Conservation (phyloP, 2,888 invertebrate genomes). For the Pammene fasciana region DNA sequence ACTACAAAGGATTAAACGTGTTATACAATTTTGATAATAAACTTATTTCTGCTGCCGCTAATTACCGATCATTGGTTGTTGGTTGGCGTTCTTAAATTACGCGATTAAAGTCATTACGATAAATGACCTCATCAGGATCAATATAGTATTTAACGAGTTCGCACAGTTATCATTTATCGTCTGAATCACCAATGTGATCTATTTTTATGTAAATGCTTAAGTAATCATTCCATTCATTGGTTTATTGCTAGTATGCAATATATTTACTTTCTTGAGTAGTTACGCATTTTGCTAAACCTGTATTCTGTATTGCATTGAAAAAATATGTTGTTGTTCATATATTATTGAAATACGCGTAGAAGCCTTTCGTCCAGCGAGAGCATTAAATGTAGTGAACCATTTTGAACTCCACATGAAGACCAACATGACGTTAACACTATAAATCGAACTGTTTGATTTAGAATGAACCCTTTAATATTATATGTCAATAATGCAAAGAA, state of each 20-base stretch:
- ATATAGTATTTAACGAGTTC: conserved; percentile 6
- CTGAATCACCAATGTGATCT: conserved; percentile 48
- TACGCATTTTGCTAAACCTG: too few relatives aligned
- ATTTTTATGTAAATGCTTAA: conserved; percentile 46
- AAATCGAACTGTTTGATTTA: too few relatives aligned
- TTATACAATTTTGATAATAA: background rate
- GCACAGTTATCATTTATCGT: conserved; percentile 25
- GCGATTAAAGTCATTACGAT: conserved; percentile 19
- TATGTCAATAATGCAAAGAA: too few relatives aligned
- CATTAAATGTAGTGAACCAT: too few relatives aligned
- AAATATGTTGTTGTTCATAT: too few relatives aligned
- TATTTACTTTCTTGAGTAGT: background rate
- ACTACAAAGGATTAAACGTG: background rate
- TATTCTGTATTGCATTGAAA: too few relatives aligned
- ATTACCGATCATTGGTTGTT: background rate
- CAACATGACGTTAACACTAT: too few relatives aligned
- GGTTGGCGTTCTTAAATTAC: conserved; percentile 12
- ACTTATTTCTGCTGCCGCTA: background rate
- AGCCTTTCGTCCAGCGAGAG: too few relatives aligned
- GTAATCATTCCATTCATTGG: conserved; percentile 35
- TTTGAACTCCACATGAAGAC: too few relatives aligned
- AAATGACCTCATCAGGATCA: conserved; percentile 21
- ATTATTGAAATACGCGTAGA: too few relatives aligned
- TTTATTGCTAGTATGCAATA: conserved; percentile 6
- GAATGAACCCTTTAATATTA: too few relatives aligned